Percentiles rank a stretch among this genome's conserved stretches.
Evolutionary conservation across 2,113 vertebrate species (phyloP).

Genomic region (Syngnathus typhle): DNA sequence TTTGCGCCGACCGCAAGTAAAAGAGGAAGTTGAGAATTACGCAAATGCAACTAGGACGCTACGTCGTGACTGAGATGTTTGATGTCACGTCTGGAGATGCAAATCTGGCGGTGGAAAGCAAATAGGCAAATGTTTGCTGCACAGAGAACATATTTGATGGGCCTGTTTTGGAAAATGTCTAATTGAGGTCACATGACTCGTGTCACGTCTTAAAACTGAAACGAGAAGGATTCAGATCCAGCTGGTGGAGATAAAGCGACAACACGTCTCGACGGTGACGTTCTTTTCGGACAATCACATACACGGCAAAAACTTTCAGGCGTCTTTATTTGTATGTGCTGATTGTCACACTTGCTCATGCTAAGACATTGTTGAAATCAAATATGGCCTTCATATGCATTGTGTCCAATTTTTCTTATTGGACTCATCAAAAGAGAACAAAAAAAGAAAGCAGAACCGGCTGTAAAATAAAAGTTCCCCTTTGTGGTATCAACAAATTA

Average conservation of each 20-base stretch:
- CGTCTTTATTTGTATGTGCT: background rate
- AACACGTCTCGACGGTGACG: background rate
- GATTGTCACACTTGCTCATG: background rate
- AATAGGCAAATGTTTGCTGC: slow-evolving; percentile 61
- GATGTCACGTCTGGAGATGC: slow-evolving; percentile 50
- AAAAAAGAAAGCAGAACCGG: background rate
- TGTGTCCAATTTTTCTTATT: background rate
- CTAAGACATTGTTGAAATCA: background rate
- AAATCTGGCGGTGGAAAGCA: slow-evolving; percentile 63
- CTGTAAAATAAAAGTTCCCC: background rate
- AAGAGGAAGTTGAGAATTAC: slow-evolving; percentile 70
- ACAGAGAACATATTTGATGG: background rate
- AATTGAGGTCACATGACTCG: background rate
- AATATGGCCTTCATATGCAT: background rate
- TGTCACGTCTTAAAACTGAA: background rate
- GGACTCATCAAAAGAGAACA: background rate
- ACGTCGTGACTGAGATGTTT: slow-evolving; percentile 31
- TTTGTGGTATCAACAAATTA: background rate
- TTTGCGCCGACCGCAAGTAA: slow-evolving; percentile 53
- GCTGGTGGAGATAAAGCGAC: background rate
- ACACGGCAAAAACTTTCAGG: too few species aligned
- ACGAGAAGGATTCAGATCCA: background rate
- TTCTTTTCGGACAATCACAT: background rate
- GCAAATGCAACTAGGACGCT: slow-evolving; percentile 29
- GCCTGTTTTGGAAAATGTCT: slow-evolving; percentile 6